Evolutionary conservation across 2,888 invertebrate species (phyloP), one percentile per base, ranked within the genome.

Genomic region (Xylota sylvarum): DNA sequence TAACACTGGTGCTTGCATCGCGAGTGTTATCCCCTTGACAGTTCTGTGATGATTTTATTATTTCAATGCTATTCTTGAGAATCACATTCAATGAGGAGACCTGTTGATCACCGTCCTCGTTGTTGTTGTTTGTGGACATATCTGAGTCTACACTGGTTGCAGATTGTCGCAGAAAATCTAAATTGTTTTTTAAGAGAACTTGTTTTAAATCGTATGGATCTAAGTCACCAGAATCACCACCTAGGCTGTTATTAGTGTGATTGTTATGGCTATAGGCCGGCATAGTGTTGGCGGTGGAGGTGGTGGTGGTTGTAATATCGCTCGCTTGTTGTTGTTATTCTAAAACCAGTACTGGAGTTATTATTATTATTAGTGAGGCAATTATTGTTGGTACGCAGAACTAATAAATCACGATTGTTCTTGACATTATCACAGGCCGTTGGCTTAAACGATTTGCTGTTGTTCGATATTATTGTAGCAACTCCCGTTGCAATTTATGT

Each of bases 151-250:
- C 35, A 67, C 74, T 74, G 43, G 35, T 37, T 58, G 56, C 48
- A 17, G 74, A 67, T 72, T 82, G 86, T 65, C 77, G 87, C 74
- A 89, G 78, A 81, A 88, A 88, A 43, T 88, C 88, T 87, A 89
- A 88, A 88, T 88, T 89, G 82, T 77, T 83, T 88, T 89, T 89
- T 70, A 88, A 88, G 35, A 89, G 81, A 88, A 89, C 89, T 88
- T 88, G 88, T 88, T 87, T 89, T 88, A 89, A 89, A 88, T 89
- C 84, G 76, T 89, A 89, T 89, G 88, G 84, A 88, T 88, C 82
- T 85, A 88, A 88, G 86, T 89, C 88, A 88, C 78, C 82, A 87
- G 69, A 83, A 85, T 79, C 76, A 88, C 76, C 79, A 77, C 70
- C 74, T 87, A 83, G 79, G 52, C 80, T 85, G 85, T 85, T 80